phyloP scores from a whole-genome alignment of 1,140 invertebrate species.

The Oryzaephilus surinamensis region DNA sequence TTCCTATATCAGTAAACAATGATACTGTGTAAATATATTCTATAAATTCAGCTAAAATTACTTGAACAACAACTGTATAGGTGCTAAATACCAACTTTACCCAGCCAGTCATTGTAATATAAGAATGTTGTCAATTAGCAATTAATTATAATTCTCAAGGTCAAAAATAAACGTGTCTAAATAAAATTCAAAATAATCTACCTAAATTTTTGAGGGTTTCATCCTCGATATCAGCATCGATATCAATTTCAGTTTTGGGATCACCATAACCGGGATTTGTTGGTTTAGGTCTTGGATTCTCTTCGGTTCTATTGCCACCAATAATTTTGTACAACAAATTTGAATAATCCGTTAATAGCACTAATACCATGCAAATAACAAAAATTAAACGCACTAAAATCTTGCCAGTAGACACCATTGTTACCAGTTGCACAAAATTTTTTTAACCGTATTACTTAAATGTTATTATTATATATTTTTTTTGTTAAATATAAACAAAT shows the following conservation, averaged over 20 bases:
- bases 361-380: constrained; percentile 27
- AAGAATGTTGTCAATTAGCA: no score
- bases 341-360: constrained; percentile 31
- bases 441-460: no score
- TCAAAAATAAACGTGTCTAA: no score
- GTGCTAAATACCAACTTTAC: no score
- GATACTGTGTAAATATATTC: no score
- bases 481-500: not conserved
- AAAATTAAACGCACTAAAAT: constrained; percentile 29
- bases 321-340: constrained; percentile 29
- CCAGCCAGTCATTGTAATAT: no score
- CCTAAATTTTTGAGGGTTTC: constrained; percentile 30
- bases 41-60: no score
- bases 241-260: constrained; percentile 31
- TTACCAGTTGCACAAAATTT: not conserved
- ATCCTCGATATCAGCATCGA: constrained; percentile 36
- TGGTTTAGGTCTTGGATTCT: constrained; percentile 20
- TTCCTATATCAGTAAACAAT: no score
- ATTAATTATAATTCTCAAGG: no score
- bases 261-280: constrained; percentile 35
- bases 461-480: not conserved
- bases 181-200: no score
- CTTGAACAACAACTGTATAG: no score
- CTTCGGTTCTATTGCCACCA: constrained; percentile 23
- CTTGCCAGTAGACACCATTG: constrained; percentile 29